Conservation (phyloP, 2,797 vertebrate species). For the Pitangus sulphuratus region DNA sequence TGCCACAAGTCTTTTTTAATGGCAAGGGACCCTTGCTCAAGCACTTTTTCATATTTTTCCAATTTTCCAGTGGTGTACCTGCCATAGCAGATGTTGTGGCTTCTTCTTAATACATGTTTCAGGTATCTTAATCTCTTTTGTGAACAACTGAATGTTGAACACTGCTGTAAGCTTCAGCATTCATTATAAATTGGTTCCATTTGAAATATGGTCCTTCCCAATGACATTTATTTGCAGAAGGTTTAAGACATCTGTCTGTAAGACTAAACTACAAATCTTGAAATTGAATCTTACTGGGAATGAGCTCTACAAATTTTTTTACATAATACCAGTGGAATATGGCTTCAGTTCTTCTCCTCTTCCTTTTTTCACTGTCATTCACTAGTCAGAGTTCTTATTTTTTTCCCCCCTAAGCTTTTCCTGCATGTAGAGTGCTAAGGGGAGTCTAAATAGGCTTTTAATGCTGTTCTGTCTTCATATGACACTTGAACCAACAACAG, state of each 20-base stretch:
- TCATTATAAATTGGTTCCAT: neutral
- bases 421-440: neutral
- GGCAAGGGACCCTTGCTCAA: neutral
- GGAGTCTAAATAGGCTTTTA: neutral
- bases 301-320: neutral
- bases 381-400: neutral
- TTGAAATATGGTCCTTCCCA: neutral
- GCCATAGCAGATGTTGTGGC: neutral
- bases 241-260: slow-evolving; percentile 1
- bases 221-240: neutral
- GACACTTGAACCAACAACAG: neutral
- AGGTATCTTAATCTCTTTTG: slow-evolving; percentile 4
- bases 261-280: neutral
- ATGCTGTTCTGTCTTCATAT: neutral
- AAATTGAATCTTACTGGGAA: neutral
- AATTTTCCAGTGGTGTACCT: neutral
- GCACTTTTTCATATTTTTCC: neutral
- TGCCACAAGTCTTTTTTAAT: neutral
- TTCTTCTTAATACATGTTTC: neutral
- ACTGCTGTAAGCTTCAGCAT: neutral
- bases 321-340: neutral
- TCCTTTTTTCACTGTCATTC: neutral
- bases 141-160: neutral
- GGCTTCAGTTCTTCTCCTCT: neutral
- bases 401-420: neutral